Evolutionary conservation across 2,797 vertebrate species (phyloP), one percentile per base, ranked within the genome.

Genomic region (Toxotes lorentzi): DNA sequence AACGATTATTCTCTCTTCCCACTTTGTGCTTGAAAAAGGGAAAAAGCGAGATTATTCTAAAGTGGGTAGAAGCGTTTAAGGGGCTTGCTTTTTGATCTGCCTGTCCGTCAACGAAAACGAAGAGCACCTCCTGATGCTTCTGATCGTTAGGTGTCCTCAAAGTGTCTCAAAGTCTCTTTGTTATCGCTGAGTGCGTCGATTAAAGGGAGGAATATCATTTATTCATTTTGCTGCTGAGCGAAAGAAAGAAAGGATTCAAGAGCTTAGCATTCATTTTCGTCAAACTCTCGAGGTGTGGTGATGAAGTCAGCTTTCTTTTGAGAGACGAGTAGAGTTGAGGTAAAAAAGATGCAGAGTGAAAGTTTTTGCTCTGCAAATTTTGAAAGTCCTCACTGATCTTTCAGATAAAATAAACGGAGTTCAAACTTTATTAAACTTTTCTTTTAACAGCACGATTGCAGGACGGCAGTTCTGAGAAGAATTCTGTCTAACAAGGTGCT

Each of bases 61-160:
- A 91, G 91, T 89, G 89, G 86, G 87, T 88, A 84, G 89, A 87
- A 92, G 88, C 83, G 66, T 92, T 93, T 93, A 93, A 90, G 91
- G 91, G 91, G 84, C 83, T 88, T 3, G 81, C 72, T 90, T 92
- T 95, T 94, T 93, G 89, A 94, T 92, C 83, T 89, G 81, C 80
- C 92, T 84, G 93, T 94, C 94, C 91, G 43, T 95, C 93, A 93
- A 65, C 56, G 41, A 66, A 87, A 86, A 83, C 76, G 81, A 86
- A 83, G 82, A 79, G 89, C 80, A 86, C 89, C 89, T 92, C 70
- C 92, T 87, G 89, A 93, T 88, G 90, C 82, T 87, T 89, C 82
- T 93, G 91, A 94, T 94, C 88, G 89, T 93, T 92, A 87, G 90
- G 88, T 89, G 92, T 95, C 93, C 91, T 95, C 94, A 95, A 94